A percentile compares a stretch with the other conserved stretches of the same genome.
These are phyloP conservation scores for Micromesistius poutassou DNA, from an alignment of 2,797 vertebrate species.

Conservation along the genomic window DNA sequence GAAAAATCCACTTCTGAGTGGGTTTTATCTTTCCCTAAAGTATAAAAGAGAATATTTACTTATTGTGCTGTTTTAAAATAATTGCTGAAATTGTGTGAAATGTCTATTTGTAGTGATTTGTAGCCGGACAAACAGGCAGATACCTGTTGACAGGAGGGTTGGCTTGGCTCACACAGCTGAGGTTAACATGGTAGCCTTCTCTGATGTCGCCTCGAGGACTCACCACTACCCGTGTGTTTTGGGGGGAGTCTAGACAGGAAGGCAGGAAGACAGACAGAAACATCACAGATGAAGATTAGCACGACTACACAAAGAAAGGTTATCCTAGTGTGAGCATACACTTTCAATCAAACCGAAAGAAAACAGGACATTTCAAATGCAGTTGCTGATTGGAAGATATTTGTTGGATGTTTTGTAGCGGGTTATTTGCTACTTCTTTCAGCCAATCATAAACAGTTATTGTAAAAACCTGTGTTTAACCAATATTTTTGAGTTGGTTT, in stretches of 20 bases:
- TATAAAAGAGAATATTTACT: background rate
- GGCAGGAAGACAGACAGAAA: constrained; percentile 10
- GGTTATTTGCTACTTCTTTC: background rate
- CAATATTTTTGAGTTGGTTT: background rate
- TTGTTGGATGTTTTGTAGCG: no score
- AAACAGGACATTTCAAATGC: background rate
- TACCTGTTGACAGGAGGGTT: constrained; percentile 68
- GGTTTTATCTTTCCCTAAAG: background rate
- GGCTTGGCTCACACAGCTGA: constrained; percentile 69
- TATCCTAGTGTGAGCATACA: background rate
- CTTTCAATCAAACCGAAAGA: background rate
- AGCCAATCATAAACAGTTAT: background rate
- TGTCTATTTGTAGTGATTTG: background rate
- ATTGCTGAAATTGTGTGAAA: background rate
- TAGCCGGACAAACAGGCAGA: background rate
- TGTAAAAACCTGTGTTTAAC: background rate
- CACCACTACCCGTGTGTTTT: constrained; percentile 66
- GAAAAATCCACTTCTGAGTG: background rate
- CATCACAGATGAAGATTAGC: background rate
- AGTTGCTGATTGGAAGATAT: background rate
- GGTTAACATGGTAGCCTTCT: constrained; percentile 67
- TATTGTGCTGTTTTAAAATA: background rate
- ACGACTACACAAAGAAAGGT: background rate
- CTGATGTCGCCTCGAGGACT: constrained; percentile 68
- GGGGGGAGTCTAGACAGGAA: constrained; percentile 66